Base-by-base conservation (phyloP, 2,113 vertebrate genomes). In the Pristiophorus japonicus region DNA sequence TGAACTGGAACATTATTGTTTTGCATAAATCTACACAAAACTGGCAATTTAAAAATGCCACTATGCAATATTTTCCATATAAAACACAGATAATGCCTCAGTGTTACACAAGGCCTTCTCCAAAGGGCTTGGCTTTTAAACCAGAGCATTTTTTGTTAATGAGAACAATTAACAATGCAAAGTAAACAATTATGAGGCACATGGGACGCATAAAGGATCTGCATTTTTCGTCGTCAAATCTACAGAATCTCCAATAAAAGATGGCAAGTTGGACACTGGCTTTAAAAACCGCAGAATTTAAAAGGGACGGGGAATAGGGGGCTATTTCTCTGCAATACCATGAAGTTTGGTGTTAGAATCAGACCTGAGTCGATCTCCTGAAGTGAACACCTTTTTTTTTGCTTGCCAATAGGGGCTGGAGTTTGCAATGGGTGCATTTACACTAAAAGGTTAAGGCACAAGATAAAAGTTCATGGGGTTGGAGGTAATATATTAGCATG, bases 141-240 rank as follows among this genome's bases (percentile, higher is more conserved):
- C 45, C 66, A 70, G 93, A 70, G 45, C 24, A 4, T 94, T 70
- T 30, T 70, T 66, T 73, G 93, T 94, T 94, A 94, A 70, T 70
- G 65, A 92, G 93, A 94, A 94, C 93, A 94, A 94, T 94, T 94
- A 94, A 94, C 93, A 67, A 27, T 45, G 66, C 27, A 94, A 94
- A 94, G 66, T 70, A 67, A 24, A 10, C 93, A 94, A 94, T 94
- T 94, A 94, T 20, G 93, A 70, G 92, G 65, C 92, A 94, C 92
- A 94, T 94, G 92, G 59, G 42, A 51, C 93, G 27, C 45, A 73
- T 92, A 92, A 92, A 92, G 88, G 16, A 94, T 73, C 66, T 73
- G 42, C 93, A 94, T 70, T 94, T 66, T 94, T 73, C 66, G 51
- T 70, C 66, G 38, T 94, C 66, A 94, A 94, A 94, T 47, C 45